phyloP scores from a whole-genome alignment of 2,113 vertebrate species.

The Pterocles gutturalis region DNA sequence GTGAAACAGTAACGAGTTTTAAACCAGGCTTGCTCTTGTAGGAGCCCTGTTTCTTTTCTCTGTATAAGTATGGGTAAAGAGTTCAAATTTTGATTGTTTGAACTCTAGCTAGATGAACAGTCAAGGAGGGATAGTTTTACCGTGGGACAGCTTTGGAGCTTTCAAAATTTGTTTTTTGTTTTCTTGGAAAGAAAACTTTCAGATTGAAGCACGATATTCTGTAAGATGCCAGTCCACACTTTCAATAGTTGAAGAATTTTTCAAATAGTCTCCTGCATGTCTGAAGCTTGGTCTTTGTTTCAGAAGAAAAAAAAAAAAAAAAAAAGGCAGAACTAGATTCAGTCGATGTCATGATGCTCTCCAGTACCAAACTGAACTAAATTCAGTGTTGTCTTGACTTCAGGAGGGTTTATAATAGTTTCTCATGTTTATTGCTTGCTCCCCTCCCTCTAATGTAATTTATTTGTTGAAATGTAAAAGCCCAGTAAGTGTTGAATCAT shows the following conservation, averaged over 20 bases:
- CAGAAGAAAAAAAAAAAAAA: background rate
- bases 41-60: background rate
- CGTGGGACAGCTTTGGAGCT: background rate
- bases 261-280: background rate
- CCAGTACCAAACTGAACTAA: background rate
- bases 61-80: background rate
- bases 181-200: background rate
- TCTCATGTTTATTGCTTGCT: background rate
- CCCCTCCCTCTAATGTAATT: background rate
- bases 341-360: background rate
- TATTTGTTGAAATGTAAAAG: background rate
- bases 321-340: background rate
- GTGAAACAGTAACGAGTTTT: background rate
- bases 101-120: background rate
- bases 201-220: background rate
- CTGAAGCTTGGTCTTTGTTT: background rate
- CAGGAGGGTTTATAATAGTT: background rate
- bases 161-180: background rate
- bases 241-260: rapidly evolving
- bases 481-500: background rate
- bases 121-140: background rate
- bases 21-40: background rate
- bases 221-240: background rate
- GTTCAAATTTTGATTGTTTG: background rate
- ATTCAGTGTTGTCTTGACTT: background rate